These are phyloP conservation scores for Apeira syringaria DNA, from an alignment of 2,888 invertebrate genomes.

Conservation along the genomic window DNA sequence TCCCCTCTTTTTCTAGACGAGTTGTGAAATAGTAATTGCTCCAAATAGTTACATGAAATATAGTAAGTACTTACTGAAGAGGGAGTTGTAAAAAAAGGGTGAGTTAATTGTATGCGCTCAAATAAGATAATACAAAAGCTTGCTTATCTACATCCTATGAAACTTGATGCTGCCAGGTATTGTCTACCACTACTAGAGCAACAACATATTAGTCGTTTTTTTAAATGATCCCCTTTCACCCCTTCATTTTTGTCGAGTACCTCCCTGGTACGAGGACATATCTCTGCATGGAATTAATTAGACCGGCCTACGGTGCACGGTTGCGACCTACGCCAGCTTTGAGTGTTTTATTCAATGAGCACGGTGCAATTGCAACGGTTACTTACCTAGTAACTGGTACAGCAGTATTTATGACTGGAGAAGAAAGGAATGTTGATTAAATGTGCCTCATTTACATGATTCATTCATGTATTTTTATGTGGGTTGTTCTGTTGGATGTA, in stretches of 20 bases:
- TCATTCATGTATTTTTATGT: background rate
- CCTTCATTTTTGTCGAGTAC: background rate
- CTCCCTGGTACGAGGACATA: conserved; percentile 7
- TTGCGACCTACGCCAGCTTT: conserved; percentile 23
- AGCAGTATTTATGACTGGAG: background rate
- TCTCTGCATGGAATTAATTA: conserved; percentile 64
- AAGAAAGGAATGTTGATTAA: background rate
- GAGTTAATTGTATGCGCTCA: no score
- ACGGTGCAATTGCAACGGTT: conserved; percentile 5
- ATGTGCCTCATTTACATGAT: background rate
- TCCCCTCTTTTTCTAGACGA: no score
- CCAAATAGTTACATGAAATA: no score
- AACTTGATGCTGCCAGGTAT: no score
- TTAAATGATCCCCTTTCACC: no score
- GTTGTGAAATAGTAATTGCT: no score
- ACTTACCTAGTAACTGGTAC: background rate
- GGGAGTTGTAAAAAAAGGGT: no score
- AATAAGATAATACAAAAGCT: no score
- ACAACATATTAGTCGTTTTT: no score
- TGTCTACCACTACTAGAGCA: no score
- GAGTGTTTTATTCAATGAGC: conserved; percentile 21
- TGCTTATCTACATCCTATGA: no score
- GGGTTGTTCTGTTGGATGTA: background rate
- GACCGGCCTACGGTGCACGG: conserved; percentile 32
- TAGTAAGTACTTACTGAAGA: no score